These are phyloP conservation scores for Bombus sibiricus DNA, from an alignment of 1,140 invertebrate genomes.

Conservation along the genomic window DNA sequence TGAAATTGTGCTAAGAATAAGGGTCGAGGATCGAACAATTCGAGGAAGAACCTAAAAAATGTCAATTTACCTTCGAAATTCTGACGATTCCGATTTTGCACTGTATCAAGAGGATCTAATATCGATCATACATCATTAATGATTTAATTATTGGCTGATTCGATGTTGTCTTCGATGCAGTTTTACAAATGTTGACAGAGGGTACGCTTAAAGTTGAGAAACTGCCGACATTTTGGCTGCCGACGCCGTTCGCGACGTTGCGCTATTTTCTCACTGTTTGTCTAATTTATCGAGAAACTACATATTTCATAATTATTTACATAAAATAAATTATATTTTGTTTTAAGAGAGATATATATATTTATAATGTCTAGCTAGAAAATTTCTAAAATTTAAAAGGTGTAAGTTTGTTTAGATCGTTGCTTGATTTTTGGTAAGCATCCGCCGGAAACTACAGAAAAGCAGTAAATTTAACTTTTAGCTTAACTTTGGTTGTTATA, in stretches of 20 bases:
- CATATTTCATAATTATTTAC: not conserved
- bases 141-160: slow-evolving; percentile 42
- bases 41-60: slow-evolving; percentile 47
- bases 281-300: not conserved
- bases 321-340: slow-evolving; percentile 6
- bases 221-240: slow-evolving; percentile 77
- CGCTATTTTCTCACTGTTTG: slow-evolving; percentile 46
- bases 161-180: slow-evolving; percentile 47
- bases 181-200: slow-evolving; percentile 70
- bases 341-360: not conserved
- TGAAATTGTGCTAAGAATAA: slow-evolving; percentile 31
- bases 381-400: not conserved
- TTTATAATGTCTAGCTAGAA: not conserved
- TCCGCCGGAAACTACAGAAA: slow-evolving; percentile 28
- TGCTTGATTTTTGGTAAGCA: not conserved
- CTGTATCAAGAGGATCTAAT: slow-evolving; percentile 33
- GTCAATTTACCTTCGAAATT: slow-evolving; percentile 48
- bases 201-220: slow-evolving; percentile 75
- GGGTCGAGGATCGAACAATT: slow-evolving; percentile 28
- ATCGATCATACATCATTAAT: slow-evolving; percentile 48
- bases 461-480: slow-evolving; percentile 30
- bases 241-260: slow-evolving; percentile 72
- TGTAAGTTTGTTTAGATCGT: not conserved
- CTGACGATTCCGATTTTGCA: slow-evolving; percentile 40
- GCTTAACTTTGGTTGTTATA: not conserved